phyloP scores from a whole-genome alignment of 1,140 invertebrate species.

The Drosophila chauvacae region DNA sequence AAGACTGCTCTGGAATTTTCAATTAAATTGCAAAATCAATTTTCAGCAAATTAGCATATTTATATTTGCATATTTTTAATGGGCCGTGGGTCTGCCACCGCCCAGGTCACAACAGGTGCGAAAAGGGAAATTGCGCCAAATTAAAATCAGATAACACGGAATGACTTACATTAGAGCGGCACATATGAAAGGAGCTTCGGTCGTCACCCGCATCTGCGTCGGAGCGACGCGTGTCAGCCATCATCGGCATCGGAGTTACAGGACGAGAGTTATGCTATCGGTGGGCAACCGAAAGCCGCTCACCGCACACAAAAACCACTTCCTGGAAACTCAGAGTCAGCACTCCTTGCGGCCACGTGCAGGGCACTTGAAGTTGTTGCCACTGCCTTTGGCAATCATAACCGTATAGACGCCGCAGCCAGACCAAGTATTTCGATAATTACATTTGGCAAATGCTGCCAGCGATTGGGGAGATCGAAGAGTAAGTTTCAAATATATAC shows the following conservation, averaged over 20 bases:
- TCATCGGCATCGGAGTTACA: slow-evolving; percentile 10
- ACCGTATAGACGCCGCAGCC: slow-evolving; percentile 31
- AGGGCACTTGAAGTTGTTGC: slow-evolving; percentile 38
- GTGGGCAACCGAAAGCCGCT: slow-evolving; percentile 1
- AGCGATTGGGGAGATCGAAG: slow-evolving; percentile 18
- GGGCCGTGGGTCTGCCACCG: not conserved
- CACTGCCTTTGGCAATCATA: slow-evolving; percentile 20
- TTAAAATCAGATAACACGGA: slow-evolving; percentile 80
- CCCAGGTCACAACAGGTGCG: slow-evolving; percentile 73
- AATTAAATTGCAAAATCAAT: slow-evolving; percentile 83
- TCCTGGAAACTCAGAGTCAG: slow-evolving; percentile 37
- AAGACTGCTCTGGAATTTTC: slow-evolving; percentile 58
- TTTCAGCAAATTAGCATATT: slow-evolving; percentile 80
- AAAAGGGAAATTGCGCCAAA: slow-evolving; percentile 76
- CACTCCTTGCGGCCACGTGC: slow-evolving; percentile 62
- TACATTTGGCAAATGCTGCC: slow-evolving; percentile 67
- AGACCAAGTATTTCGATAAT: slow-evolving; percentile 75
- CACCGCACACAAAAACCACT: slow-evolving; percentile 13
- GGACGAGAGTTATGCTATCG: slow-evolving; percentile 11
- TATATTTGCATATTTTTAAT: slow-evolving; percentile 77
- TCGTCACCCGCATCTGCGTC: slow-evolving; percentile 51
- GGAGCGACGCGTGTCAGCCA: slow-evolving; percentile 17
- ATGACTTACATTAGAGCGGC: slow-evolving; percentile 60
- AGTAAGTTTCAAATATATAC: not conserved
- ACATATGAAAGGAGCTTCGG: slow-evolving; percentile 11